Base-by-base conservation (phyloP, 2,888 invertebrate genomes). In the Chloroclysta siterata region DNA sequence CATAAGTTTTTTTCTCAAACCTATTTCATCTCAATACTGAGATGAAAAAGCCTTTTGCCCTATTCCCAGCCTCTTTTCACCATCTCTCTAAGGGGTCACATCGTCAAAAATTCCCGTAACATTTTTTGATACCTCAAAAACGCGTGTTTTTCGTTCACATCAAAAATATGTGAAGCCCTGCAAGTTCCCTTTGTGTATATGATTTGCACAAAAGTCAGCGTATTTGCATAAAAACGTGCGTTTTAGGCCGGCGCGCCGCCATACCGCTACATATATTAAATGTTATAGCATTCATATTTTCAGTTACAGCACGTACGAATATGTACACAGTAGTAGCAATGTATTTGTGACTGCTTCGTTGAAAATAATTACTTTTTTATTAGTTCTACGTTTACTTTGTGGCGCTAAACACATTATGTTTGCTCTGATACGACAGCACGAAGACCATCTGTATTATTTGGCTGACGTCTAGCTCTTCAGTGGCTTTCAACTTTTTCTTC, bases 191-290 rank as follows among this genome's bases (percentile, higher is more conserved):
- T 36, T 42, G 48, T 14, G 47, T 22, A 61, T 52, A 57, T 57
- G 53, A 63, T 58, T 53, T 41, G 29, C 57, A 60, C 61, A 60
- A 36, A 54, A 51, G 55, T 22, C 54, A n/a, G 3, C 17, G 46
- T 58, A 57, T 58, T 33, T 54, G 53, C 51, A 60, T 53, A 36
- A 48, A 48, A 60, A 48, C 55, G 29, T 29, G 36, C 8, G 36
- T 59, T 57, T n/a, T 53, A 46, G 53, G 62, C 54, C 63, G 53
- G 41, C 39, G 44, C 39, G 53, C 33, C 39, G 44, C 39, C 66
- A 66, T 60, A 60, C 44, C 47, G 54, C 50, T 39, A 36, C n/a
- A 36, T 44, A 53, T 58, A 63, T 54, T 54, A 59, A 54, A 59
- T 54, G 55, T 63, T 36, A 59, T 7, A 47, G 33, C 54, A 36